Conservation (phyloP, 2,113 vertebrate species). For the Pionites leucogaster region DNA sequence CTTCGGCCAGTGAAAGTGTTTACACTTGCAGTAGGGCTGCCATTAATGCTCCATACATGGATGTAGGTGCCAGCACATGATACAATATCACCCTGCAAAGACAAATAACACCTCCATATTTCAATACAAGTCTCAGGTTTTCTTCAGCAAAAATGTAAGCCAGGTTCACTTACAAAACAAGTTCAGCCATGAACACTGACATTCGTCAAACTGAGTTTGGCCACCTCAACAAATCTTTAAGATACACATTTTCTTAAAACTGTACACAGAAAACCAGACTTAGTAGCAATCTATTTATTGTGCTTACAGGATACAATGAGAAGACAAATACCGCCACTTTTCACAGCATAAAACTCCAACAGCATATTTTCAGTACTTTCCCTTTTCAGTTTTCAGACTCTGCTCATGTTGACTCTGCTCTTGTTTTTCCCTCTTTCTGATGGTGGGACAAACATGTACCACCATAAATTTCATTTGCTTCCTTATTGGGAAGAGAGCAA, state of each 20-base stretch:
- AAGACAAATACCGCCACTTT: background rate
- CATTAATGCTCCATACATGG: constrained; percentile 98
- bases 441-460: background rate
- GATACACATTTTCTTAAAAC: rapidly evolving
- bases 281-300: background rate
- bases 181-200: background rate
- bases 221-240: background rate
- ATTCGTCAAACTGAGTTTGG: background rate
- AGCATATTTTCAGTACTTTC: background rate
- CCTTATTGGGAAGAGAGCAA: background rate
- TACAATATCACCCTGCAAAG: constrained; percentile 90
- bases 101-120: background rate
- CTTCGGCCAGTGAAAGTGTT: constrained; percentile 97
- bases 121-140: background rate
- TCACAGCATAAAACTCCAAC: background rate
- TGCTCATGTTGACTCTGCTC: rapidly evolving
- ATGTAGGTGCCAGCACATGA: constrained; percentile 95
- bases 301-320: background rate
- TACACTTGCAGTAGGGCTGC: constrained; percentile 91
- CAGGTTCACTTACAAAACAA: background rate
- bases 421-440: background rate
- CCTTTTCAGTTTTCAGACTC: background rate
- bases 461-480: background rate
- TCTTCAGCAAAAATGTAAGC: background rate
- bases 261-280: background rate